These are phyloP conservation scores for Cheilosia soror DNA, from an alignment of 2,888 invertebrate species.

Conservation along the genomic window DNA sequence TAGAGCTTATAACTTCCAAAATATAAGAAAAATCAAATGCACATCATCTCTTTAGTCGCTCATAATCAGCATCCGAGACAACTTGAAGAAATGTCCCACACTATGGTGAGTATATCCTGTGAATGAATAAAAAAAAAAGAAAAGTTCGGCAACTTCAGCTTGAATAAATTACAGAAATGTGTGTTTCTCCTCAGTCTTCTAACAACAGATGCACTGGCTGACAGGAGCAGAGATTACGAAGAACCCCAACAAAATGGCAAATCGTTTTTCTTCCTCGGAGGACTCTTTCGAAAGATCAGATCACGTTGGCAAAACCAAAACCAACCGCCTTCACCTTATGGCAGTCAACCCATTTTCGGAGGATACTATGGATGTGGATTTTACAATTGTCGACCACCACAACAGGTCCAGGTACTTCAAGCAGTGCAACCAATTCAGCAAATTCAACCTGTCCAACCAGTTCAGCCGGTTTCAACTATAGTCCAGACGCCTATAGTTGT, in stretches of 20 bases:
- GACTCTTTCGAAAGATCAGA: slow-evolving; percentile 24
- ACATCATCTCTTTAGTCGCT: slow-evolving; percentile 7
- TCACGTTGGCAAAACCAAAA: slow-evolving; percentile 49
- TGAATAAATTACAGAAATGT: slow-evolving; percentile 22
- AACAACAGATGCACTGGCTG: neutral
- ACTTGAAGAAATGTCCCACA: slow-evolving; percentile 7
- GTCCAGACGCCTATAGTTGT: slow-evolving; percentile 31
- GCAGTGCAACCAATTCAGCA: slow-evolving; percentile 7
- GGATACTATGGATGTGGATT: slow-evolving; percentile 48
- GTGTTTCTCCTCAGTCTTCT: slow-evolving; percentile 27
- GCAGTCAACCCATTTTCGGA: slow-evolving; percentile 20
- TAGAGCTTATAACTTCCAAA: neutral
- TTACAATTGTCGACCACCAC: slow-evolving; percentile 39
- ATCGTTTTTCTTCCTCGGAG: slow-evolving; percentile 44
- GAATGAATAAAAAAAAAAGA: neutral
- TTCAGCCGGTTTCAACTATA: slow-evolving; percentile 4
- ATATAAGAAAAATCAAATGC: slow-evolving; percentile 16
- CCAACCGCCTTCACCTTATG: slow-evolving; percentile 30
- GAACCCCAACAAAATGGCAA: slow-evolving; percentile 26
- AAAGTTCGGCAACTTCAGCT: neutral
- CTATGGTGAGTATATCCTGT: neutral
- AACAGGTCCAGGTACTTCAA: slow-evolving; percentile 8
- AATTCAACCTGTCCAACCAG: slow-evolving; percentile 7
- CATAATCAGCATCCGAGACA: neutral
- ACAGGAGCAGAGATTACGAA: slow-evolving; percentile 7